phyloP scores from a whole-genome alignment of 2,888 invertebrate genomes.

The Augiades crinisus region DNA sequence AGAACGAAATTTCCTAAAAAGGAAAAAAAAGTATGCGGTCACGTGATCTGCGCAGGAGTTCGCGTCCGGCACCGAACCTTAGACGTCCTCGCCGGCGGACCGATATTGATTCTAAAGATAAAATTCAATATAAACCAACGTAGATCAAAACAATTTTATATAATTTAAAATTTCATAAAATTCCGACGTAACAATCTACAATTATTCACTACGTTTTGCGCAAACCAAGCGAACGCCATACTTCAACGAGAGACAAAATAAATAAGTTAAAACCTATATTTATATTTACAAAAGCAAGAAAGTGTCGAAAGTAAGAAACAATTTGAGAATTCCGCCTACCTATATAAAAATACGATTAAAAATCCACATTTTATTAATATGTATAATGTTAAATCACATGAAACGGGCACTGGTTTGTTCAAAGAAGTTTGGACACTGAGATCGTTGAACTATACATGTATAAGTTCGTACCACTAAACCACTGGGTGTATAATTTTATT shows the following conservation, averaged over 20 bases:
- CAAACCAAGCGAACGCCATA: constrained; percentile 41
- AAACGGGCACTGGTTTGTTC: constrained; percentile 77
- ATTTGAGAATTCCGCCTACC: constrained; percentile 70
- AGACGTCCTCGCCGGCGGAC: constrained; percentile 5
- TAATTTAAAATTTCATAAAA: constrained; percentile 15
- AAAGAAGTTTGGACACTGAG: constrained; percentile 72
- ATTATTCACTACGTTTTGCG: constrained; percentile 29
- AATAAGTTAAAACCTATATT: constrained; percentile 73
- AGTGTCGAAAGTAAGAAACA: constrained; percentile 62
- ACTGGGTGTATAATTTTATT: constrained; percentile 50
- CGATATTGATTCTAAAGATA: constrained; percentile 24
- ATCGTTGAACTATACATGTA: constrained; percentile 49
- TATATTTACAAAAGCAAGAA: constrained; percentile 79
- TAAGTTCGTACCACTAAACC: constrained; percentile 40
- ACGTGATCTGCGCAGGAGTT: constrained; percentile 35
- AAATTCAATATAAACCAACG: constrained; percentile 24
- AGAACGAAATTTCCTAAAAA: constrained; percentile 76
- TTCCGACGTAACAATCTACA: constrained; percentile 8
- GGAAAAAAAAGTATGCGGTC: constrained; percentile 50
- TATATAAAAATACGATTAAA: constrained; percentile 73
- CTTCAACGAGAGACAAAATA: constrained; percentile 58
- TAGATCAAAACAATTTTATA: constrained; percentile 22
- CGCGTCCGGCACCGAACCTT: constrained; percentile 11
- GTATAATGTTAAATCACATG: constrained; percentile 65
- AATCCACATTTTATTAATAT: constrained; percentile 58